Evolutionary conservation across 2,113 vertebrate species (phyloP).

Genomic region (Stegastes partitus): DNA sequence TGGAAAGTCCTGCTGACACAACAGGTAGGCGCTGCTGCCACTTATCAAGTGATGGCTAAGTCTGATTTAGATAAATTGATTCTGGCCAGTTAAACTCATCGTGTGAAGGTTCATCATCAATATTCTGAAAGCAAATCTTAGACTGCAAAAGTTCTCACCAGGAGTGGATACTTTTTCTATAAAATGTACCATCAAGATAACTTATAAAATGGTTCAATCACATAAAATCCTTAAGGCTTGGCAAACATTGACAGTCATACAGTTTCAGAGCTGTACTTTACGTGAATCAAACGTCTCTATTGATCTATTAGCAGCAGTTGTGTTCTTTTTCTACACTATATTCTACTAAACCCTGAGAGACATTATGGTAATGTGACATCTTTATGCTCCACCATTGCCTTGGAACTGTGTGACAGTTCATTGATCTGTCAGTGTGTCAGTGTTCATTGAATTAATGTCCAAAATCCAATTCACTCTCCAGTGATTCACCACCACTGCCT

Average conservation of each 20-base stretch:
- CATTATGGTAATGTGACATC: constrained; percentile 43
- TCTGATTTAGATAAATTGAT: too few species aligned
- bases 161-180: neutral
- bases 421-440: constrained; percentile 55
- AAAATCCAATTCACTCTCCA: constrained; percentile 51
- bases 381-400: constrained; percentile 14
- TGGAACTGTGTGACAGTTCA: constrained; percentile 41
- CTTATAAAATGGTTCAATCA: neutral
- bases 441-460: constrained; percentile 50
- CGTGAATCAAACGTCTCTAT: neutral
- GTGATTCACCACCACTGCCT: constrained; percentile 51
- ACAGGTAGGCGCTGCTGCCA: too few species aligned
- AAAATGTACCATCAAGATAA: neutral
- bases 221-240: neutral
- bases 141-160: too few species aligned
- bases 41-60: too few species aligned
- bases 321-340: neutral
- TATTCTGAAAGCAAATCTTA: neutral
- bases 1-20: too few species aligned
- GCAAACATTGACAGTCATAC: neutral
- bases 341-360: neutral
- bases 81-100: neutral
- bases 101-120: neutral
- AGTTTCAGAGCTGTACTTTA: neutral
- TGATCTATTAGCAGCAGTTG: neutral